These are phyloP conservation scores for Phortica okadai DNA, from an alignment of 2,888 invertebrate species.

Conservation along the genomic window DNA sequence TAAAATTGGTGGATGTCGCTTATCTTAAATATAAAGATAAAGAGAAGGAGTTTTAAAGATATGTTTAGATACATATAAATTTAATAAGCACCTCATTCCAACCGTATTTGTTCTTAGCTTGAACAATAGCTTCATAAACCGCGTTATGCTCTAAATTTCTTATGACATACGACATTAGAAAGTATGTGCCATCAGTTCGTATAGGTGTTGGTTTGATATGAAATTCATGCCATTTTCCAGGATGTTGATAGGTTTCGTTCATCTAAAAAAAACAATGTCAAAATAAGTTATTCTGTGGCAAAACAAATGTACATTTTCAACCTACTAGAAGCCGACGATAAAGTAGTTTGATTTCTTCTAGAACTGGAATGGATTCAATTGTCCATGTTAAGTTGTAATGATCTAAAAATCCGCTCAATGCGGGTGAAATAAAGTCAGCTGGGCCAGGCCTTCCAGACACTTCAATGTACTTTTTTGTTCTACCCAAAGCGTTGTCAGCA, in stretches of 20 bases:
- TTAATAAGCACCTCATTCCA: constrained; percentile 81
- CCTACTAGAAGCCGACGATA: constrained; percentile 81
- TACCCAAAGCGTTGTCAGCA: constrained; percentile 78
- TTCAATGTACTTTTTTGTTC: constrained; percentile 80
- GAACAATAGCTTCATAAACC: constrained; percentile 85
- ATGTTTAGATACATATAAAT: neutral
- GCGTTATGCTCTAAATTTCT: constrained; percentile 81
- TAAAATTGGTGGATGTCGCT: constrained; percentile 86
- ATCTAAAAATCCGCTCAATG: constrained; percentile 79
- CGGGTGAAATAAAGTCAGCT: constrained; percentile 80
- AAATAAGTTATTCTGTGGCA: neutral
- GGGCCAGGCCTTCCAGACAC: constrained; percentile 82
- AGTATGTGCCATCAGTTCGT: constrained; percentile 76
- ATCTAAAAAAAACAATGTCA: constrained; percentile 77
- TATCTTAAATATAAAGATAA: constrained; percentile 77
- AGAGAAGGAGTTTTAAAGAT: too few species aligned
- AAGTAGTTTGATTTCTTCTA: constrained; percentile 81
- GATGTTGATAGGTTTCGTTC: constrained; percentile 84
- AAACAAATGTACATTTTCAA: constrained; percentile 32
- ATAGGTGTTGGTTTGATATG: constrained; percentile 75
- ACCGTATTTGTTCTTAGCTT: constrained; percentile 85
- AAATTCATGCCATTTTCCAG: constrained; percentile 83
- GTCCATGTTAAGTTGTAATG: constrained; percentile 82
- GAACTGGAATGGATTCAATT: constrained; percentile 82
- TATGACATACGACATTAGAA: constrained; percentile 82